phyloP scores from a whole-genome alignment of 2,113 vertebrate genomes.

The Tupaia tana region DNA sequence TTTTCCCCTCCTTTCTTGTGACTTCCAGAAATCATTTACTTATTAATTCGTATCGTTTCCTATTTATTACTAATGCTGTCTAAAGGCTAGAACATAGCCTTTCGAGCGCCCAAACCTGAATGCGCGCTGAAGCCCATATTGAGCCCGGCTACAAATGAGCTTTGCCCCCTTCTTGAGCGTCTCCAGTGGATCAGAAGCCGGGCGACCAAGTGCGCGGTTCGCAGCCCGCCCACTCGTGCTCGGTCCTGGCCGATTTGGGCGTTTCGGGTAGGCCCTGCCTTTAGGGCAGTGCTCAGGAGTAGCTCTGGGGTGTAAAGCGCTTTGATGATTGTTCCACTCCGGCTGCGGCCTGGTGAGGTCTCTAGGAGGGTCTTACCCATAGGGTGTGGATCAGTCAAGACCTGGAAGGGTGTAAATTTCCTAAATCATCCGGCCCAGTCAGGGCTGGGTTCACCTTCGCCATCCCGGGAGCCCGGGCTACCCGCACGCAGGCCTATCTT shows the following conservation, averaged over 20 bases:
- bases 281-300: neutral
- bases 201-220: accelerated
- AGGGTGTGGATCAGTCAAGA: neutral
- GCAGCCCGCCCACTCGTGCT: accelerated
- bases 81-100: no score
- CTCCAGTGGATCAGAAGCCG: accelerated
- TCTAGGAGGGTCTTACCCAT: neutral
- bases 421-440: neutral
- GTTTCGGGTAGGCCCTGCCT: neutral
- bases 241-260: accelerated
- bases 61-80: no score
- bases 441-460: neutral
- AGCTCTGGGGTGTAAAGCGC: neutral
- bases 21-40: no score
- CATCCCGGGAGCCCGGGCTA: neutral
- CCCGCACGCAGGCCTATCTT: no score
- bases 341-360: neutral
- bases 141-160: neutral
- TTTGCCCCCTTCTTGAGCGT: neutral
- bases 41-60: no score
- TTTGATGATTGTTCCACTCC: accelerated
- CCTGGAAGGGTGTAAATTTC: neutral
- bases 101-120: neutral
- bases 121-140: neutral
- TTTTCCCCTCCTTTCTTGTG: no score